A percentile compares a stretch with the other conserved stretches of the same genome.
Evolutionary conservation across 53 echinoderm and acorn worm genomes (phyloP).

Genomic region (Holothuria leucospilota): DNA sequence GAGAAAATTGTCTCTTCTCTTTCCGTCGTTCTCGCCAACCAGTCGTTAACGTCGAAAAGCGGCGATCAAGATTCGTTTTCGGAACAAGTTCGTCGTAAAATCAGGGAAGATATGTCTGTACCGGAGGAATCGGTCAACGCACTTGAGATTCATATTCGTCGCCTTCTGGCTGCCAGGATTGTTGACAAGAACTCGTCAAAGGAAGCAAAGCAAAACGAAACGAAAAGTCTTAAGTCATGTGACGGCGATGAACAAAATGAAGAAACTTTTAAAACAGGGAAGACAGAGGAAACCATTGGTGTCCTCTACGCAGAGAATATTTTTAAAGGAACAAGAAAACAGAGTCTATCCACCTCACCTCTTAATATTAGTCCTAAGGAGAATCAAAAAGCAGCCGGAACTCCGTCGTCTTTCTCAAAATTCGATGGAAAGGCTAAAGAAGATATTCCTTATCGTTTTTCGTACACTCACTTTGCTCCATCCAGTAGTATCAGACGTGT

Average conservation of each 20-base stretch:
- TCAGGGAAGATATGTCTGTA: constrained; percentile 14
- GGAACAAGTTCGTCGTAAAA: constrained; percentile 9
- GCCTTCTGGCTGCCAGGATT: constrained; percentile 10
- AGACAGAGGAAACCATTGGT: not conserved
- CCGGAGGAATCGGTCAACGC: not conserved
- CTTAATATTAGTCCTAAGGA: not conserved
- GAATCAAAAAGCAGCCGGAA: not conserved
- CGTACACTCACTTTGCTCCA: constrained; percentile 4
- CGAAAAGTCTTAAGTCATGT: not conserved
- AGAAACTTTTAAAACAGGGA: not conserved
- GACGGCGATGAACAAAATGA: not conserved
- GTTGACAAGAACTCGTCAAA: not conserved
- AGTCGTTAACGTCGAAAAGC: not conserved
- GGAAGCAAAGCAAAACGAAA: not conserved
- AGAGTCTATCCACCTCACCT: not conserved
- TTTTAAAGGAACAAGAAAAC: not conserved
- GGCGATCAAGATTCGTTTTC: not conserved
- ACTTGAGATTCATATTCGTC: constrained; percentile 19
- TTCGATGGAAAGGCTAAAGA: not conserved
- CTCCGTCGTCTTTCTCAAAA: not conserved
- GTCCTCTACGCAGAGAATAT: constrained; percentile 8
- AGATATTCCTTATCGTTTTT: constrained; percentile 6
- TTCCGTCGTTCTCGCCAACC: not conserved
- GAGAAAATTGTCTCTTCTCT: constrained; percentile 16
- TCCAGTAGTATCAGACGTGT: not conserved